A percentile compares a stretch with the other conserved stretches of the same genome.
These are phyloP conservation scores for Neocrepidodera transversa DNA, from an alignment of 2,888 invertebrate genomes.

Conservation along the genomic window DNA sequence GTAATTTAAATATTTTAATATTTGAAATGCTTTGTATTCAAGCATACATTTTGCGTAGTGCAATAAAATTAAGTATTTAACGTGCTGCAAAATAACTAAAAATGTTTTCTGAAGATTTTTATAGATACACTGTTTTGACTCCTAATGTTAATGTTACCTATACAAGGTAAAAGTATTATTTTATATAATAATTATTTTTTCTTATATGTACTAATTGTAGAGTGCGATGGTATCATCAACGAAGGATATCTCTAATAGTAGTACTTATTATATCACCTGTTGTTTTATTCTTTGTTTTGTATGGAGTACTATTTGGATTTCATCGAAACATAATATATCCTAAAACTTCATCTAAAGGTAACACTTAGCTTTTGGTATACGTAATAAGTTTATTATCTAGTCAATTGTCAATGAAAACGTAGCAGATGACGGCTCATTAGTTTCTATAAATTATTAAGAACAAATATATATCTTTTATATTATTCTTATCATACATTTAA, in stretches of 20 bases:
- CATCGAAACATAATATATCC: conserved; percentile 46
- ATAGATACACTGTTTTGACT: conserved; percentile 23
- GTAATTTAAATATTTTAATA: conserved; percentile 11
- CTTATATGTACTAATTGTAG: conserved; percentile 21
- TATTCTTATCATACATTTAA: no score
- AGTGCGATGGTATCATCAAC: conserved; percentile 40
- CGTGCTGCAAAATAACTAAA: background rate
- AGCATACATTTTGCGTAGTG: background rate
- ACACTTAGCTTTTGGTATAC: background rate
- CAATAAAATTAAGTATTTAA: background rate
- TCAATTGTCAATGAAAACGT: no score
- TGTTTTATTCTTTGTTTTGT: conserved; percentile 46
- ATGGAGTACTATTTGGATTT: conserved; percentile 45
- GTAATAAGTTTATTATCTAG: no score
- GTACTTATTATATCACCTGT: conserved; percentile 44
- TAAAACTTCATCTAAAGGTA: conserved; percentile 39
- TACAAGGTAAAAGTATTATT: conserved; percentile 12
- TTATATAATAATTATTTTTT: background rate
- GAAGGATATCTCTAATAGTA: conserved; percentile 41
- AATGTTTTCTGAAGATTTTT: conserved; percentile 29
- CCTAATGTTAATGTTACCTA: conserved; percentile 9
- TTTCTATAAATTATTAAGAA: no score
- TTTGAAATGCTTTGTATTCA: background rate
- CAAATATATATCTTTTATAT: no score
- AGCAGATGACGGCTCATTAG: no score